Base-by-base conservation (phyloP, 2,888 invertebrate species). In the Girardia tigrina region DNA sequence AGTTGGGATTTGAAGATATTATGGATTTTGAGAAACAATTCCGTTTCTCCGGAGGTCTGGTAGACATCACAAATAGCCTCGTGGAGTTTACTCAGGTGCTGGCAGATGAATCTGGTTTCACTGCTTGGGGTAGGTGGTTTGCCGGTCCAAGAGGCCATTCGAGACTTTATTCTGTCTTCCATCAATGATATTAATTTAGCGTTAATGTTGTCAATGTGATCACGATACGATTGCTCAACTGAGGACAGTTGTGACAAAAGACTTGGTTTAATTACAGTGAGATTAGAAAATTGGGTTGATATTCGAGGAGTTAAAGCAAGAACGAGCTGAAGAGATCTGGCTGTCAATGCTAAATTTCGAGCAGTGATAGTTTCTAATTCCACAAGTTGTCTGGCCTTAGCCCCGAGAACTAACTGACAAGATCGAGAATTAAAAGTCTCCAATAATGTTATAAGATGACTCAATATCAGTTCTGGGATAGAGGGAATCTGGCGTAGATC, bases 121-220 rank as follows among this genome's bases (percentile, higher is more conserved):
- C 90, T 89, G 16, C 94, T 95, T 70, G 97, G 95, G 81, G 94
- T 90, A 0, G 94, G 94, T 26, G 94, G 94, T 81, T 91, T 90
- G 0, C 93, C 92, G 83, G 93, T 92, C 94, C 95, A 98, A 79
- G 27, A 29, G 20, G 42, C 28, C 71, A 80, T 86, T 81, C 93
- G 91, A 78, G 88, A 89, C 72, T 89, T 88, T 71, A 94, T 86
- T 82, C 93, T 88, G 81, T 89, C 90, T 81, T 90, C 91, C 80
- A 95, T 91, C 81, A 97, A 92, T 72, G 89, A 88, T 79, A 92
- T 88, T 79, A 98, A 89, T 87, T 97, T 97, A 81, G 89, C 89
- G 82, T 91, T 90, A 80, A 97, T 90, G 86, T 94, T 94, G 80
- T 90, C 89, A 78, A 94, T 90, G 86, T 97, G 97, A 81, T 92